Evolutionary conservation across 1,140 invertebrate genomes (phyloP).

Genomic region (Agrilus planipennis): DNA sequence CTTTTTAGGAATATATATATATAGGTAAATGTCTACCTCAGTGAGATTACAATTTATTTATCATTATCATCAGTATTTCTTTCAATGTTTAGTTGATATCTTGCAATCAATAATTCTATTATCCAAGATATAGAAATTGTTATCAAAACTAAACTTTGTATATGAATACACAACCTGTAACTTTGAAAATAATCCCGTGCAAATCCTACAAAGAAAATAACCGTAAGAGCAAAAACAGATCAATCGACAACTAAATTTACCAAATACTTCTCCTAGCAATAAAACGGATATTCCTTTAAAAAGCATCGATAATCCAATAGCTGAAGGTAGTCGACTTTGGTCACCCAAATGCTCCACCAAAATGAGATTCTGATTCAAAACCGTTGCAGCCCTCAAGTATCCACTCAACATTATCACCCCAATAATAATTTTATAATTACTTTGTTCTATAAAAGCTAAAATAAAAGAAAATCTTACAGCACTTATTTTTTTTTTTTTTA

Average conservation of each 20-base stretch:
- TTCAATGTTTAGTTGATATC: too few relatives aligned
- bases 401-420: slow-evolving; percentile 43
- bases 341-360: slow-evolving; percentile 49
- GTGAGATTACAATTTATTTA: too few relatives aligned
- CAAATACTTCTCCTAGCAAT: slow-evolving; percentile 51
- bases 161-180: slow-evolving; percentile 48
- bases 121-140: slow-evolving; percentile 44
- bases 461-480: neutral
- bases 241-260: slow-evolving; percentile 36
- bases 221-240: too few relatives aligned
- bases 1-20: too few relatives aligned
- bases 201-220: slow-evolving; percentile 35
- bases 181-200: slow-evolving; percentile 49
- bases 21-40: too few relatives aligned
- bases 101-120: slow-evolving; percentile 8
- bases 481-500: slow-evolving; percentile 2
- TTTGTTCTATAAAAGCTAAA: slow-evolving; percentile 41
- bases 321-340: slow-evolving; percentile 47
- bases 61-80: too few relatives aligned
- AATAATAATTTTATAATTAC: slow-evolving; percentile 33
- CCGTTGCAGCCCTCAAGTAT: slow-evolving; percentile 49
- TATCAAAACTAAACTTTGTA: slow-evolving; percentile 44
- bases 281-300: slow-evolving; percentile 55
- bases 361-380: slow-evolving; percentile 57
- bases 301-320: slow-evolving; percentile 60